Evolutionary conservation across 2,113 vertebrate genomes (phyloP).

Genomic region (Nettapus auritus): DNA sequence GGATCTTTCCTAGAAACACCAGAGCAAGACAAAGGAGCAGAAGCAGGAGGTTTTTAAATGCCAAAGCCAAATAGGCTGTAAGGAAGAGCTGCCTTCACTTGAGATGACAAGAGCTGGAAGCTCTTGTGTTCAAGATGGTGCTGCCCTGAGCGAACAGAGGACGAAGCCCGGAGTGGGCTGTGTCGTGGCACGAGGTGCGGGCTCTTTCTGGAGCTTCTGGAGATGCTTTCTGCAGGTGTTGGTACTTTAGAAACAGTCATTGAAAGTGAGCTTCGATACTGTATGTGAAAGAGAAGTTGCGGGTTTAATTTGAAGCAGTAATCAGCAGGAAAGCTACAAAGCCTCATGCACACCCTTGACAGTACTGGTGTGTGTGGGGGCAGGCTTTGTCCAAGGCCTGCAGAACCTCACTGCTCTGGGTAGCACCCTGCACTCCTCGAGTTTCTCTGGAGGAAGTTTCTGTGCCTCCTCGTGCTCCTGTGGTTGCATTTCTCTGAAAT

Average conservation of each 20-base stretch:
- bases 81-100: background rate
- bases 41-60: background rate
- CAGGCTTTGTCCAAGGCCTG: background rate
- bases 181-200: background rate
- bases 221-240: background rate
- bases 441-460: background rate
- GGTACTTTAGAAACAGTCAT: background rate
- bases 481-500: background rate
- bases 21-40: background rate
- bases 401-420: background rate
- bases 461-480: background rate
- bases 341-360: background rate
- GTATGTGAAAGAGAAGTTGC: background rate
- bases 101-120: background rate
- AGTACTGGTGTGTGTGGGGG: accelerated
- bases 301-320: background rate
- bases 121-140: background rate
- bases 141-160: background rate
- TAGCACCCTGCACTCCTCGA: background rate
- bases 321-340: background rate
- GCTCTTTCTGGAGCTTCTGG: background rate
- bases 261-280: background rate
- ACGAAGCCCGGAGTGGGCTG: background rate
- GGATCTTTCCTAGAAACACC: background rate
- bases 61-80: background rate